Conservation (phyloP, 1,140 invertebrate genomes). For the Paraescarpia echinospica region DNA sequence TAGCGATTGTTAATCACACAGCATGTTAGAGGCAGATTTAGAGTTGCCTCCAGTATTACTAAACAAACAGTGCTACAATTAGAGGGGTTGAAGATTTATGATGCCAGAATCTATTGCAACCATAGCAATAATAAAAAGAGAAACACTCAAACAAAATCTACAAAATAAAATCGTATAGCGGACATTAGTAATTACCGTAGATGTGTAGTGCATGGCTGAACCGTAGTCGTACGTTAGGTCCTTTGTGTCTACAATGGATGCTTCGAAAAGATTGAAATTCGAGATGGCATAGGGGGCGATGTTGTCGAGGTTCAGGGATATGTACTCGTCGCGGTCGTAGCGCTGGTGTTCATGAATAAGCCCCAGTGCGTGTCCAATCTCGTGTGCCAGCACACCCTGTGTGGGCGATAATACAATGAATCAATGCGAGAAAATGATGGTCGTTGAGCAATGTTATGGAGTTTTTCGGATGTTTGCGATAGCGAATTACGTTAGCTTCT, state of each 20-base stretch:
- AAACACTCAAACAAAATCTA: neutral
- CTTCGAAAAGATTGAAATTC: constrained; percentile 3
- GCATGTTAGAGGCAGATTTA: too few relatives aligned
- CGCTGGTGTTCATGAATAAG: constrained; percentile 60
- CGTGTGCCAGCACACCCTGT: constrained; percentile 42
- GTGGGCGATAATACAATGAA: constrained; percentile 1
- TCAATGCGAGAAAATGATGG: neutral
- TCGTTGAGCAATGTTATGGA: neutral
- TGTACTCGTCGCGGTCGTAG: constrained; percentile 54
- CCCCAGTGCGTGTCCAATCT: constrained; percentile 58
- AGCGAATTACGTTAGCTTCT: neutral
- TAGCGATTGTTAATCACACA: neutral
- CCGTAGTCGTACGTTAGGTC: constrained; percentile 46
- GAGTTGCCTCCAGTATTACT: too few relatives aligned
- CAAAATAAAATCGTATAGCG: constrained; percentile 10
- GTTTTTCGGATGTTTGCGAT: neutral
- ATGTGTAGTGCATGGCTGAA: constrained; percentile 62
- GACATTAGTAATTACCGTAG: constrained; percentile 52
- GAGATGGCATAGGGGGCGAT: constrained; percentile 40
- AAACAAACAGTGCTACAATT: too few relatives aligned
- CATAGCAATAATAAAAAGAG: neutral
- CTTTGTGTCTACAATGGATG: constrained; percentile 6
- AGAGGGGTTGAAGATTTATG: neutral
- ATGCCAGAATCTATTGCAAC: neutral
- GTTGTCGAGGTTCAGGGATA: constrained; percentile 29